A percentile compares a stretch with the other conserved stretches of the same genome.
Conservation (phyloP, 1,140 invertebrate species). For the Araneus ventricosus region DNA sequence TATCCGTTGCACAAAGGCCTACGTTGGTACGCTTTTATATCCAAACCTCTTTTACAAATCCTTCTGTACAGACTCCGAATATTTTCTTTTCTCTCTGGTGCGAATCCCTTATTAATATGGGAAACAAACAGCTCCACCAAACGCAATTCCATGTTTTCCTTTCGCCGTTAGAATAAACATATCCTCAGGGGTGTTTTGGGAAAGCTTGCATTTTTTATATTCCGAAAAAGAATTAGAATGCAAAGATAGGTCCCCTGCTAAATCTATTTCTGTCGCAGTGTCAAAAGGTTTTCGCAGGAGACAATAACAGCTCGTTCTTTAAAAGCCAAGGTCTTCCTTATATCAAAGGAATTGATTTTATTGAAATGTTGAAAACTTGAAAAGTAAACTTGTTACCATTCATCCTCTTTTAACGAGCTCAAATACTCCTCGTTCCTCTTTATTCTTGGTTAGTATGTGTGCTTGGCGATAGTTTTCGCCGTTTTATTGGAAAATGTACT, state of each 20-base stretch:
- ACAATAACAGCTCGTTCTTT: conserved; percentile 32
- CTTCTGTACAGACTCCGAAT: neutral
- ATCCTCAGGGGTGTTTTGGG: neutral
- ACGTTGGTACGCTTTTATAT: neutral
- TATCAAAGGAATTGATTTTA: conserved; percentile 35
- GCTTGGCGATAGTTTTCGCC: neutral
- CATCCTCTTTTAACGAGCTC: conserved; percentile 45
- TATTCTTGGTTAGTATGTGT: neutral
- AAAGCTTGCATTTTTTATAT: neutral
- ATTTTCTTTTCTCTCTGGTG: neutral
- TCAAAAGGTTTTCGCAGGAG: conserved; percentile 14
- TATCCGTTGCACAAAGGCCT: neutral
- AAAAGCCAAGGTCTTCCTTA: neutral
- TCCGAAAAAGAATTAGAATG: conserved; percentile 22
- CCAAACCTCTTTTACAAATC: conserved; percentile 10
- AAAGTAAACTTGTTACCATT: conserved; percentile 44
- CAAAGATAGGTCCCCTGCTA: conserved; percentile 10
- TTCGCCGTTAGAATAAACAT: conserved; percentile 20
- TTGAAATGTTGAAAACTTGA: neutral
- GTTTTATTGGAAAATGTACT: conserved; percentile 29
- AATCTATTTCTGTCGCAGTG: conserved; percentile 8
- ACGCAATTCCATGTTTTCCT: neutral
- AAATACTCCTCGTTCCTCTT: neutral
- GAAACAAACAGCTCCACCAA: conserved; percentile 25
- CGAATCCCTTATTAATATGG: conserved; percentile 21